Base-by-base conservation (phyloP, 2,797 vertebrate species). In the Microcaecilia unicolor region DNA sequence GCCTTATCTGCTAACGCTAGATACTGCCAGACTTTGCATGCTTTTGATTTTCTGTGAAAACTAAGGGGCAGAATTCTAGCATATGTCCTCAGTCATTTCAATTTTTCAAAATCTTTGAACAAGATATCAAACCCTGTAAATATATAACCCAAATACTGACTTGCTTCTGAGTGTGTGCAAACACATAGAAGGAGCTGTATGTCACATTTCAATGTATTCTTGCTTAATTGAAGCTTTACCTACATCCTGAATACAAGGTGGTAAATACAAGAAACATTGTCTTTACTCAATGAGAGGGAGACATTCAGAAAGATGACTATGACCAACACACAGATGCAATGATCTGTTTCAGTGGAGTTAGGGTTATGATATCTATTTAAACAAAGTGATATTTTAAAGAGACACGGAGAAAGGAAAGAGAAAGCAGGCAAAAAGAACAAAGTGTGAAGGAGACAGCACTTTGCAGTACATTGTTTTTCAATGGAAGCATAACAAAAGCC, bases 1-100 rank as follows among this genome's bases (percentile, higher is more conserved):
- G 50, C 72, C 67, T 44, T 66, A 80, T 74, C 74, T 75, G 61
- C 76, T 69, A 64, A 76, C 67, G 50, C 65, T 70, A 65, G 69
- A 73, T 71, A 76, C 62, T 69, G 72, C 63, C 69, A 78, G 77
- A 80, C 72, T 83, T 83, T 82, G 74, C 83, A 83, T 84, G 74
- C 74, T 80, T 85, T 85, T 84, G 74, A 83, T 83, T 80, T 74
- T 63, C 57, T 71, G 74, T 64, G 71, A 65, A 80, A 78, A 80
- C 68, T 74, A 75, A 78, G 84, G 79, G 78, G 80, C 75, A 82
- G 73, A 76, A 81, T 78, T 80, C 71, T 53, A 80, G 61, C 73
- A 49, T 67, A 49, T 70, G 74, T 83, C 75, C 76, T 80, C 68
- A 78, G 70, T 72, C 76, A 78, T 76, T 80, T n/a, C 74, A 62